These are phyloP conservation scores for Phymanthus crucifer DNA, from an alignment of 92 coral and sea anemone genomes.

Conservation along the genomic window DNA sequence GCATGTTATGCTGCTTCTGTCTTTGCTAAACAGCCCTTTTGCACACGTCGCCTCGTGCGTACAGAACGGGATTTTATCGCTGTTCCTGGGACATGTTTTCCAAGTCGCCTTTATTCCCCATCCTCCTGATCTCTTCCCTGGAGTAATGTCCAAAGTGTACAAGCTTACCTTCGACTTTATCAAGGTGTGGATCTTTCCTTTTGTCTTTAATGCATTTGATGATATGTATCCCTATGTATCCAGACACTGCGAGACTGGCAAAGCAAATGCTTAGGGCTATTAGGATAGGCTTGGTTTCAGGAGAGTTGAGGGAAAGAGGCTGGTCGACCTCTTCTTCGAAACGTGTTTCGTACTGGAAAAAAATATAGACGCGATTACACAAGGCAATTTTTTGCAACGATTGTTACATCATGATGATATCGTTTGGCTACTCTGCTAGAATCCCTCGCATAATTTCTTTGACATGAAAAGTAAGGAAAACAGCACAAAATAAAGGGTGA, in stretches of 20 bases:
- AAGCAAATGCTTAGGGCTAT: neutral
- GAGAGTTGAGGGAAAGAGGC: conserved; percentile 19
- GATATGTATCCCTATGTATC: neutral
- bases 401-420: too few relatives aligned
- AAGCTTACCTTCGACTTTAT: neutral
- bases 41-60: too few relatives aligned
- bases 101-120: too few relatives aligned
- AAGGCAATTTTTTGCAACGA: too few relatives aligned
- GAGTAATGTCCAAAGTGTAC: neutral
- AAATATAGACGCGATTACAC: too few relatives aligned
- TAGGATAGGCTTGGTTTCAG: conserved; percentile 22
- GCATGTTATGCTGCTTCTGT: too few relatives aligned
- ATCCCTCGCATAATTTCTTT: too few relatives aligned
- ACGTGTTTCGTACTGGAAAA: conserved; percentile 4
- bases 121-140: neutral
- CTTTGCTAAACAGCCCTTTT: too few relatives aligned
- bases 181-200: neutral
- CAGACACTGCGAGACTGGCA: neutral
- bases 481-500: too few relatives aligned
- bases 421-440: too few relatives aligned
- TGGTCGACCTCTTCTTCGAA: conserved; percentile 23
- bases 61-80: neutral
- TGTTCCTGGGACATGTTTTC: too few relatives aligned
- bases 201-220: neutral
- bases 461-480: too few relatives aligned